Percentiles rank a stretch among this genome's conserved stretches.
These are phyloP conservation scores for Liopterus haemorrhoidalis DNA, from an alignment of 2,888 invertebrate genomes.

Conservation along the genomic window DNA sequence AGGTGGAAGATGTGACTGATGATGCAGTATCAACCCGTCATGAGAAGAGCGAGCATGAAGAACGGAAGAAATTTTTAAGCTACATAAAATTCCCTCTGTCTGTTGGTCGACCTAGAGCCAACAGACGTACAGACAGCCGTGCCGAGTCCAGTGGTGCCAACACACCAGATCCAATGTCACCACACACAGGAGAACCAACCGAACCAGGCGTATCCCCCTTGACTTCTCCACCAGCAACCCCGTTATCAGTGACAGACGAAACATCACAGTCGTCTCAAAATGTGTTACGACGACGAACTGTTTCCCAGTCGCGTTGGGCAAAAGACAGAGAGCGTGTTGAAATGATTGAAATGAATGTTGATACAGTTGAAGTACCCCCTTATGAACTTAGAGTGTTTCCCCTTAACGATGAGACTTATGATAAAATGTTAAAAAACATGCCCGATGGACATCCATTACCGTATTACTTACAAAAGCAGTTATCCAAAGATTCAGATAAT, in stretches of 20 bases:
- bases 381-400: slow-evolving; percentile 73
- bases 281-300: slow-evolving; percentile 46
- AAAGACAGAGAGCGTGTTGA: slow-evolving; percentile 38
- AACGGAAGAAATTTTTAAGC: slow-evolving; percentile 68
- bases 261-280: slow-evolving; percentile 39
- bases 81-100: slow-evolving; percentile 48
- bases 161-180: slow-evolving; percentile 67
- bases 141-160: slow-evolving; percentile 67
- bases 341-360: slow-evolving; percentile 49
- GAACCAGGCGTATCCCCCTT: slow-evolving; percentile 42
- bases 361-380: no score
- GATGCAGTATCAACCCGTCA: slow-evolving; percentile 66
- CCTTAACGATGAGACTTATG: slow-evolving; percentile 61
- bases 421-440: slow-evolving; percentile 64
- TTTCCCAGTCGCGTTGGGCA: slow-evolving; percentile 49
- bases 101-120: slow-evolving; percentile 51
- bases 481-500: slow-evolving; percentile 16
- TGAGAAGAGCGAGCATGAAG: slow-evolving; percentile 69
- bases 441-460: slow-evolving; percentile 54
- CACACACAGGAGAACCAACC: slow-evolving; percentile 47
- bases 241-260: slow-evolving; percentile 39
- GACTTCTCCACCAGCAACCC: slow-evolving; percentile 51
- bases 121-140: slow-evolving; percentile 61
- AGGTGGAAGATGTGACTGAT: slow-evolving; percentile 76
- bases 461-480: slow-evolving; percentile 21